Conservation (phyloP, 2,797 vertebrate species). For the Coluber constrictor region DNA sequence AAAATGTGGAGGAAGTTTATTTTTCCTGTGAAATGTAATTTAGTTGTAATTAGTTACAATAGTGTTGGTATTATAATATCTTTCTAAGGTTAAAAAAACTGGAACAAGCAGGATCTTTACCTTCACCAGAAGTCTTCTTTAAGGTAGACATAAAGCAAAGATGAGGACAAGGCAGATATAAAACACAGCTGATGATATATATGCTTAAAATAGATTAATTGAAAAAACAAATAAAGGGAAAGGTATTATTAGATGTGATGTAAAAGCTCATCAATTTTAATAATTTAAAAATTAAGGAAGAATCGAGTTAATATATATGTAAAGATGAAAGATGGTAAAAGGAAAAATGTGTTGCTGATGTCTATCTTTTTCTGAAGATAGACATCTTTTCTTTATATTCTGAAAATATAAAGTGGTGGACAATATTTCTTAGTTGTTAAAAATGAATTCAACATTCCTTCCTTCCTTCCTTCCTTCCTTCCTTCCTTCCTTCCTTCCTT, state of each 20-base stretch:
- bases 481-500: fast-evolving
- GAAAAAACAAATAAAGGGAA: not conserved
- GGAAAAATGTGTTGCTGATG: not conserved
- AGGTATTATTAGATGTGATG: not conserved
- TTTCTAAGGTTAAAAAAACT: not conserved
- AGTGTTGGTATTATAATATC: not conserved
- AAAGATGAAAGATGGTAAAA: not conserved
- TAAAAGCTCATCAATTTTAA: not conserved
- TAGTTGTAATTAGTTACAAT: not conserved
- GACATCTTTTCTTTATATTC: too few species aligned
- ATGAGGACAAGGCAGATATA: not conserved
- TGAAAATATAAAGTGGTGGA: not conserved
- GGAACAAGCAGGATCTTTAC: not conserved
- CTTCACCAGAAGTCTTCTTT: not conserved
- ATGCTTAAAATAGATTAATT: not conserved
- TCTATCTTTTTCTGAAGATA: not conserved
- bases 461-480: not conserved
- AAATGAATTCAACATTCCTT: not conserved
- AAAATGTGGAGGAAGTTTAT: not conserved
- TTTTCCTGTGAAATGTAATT: conserved; percentile 1
- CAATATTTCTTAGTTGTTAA: not conserved
- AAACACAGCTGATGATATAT: not conserved
- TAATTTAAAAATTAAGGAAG: not conserved
- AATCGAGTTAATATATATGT: not conserved
- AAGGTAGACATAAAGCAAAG: not conserved